Percentiles rank a stretch among this genome's conserved stretches.
These are phyloP conservation scores for Ctena decussata DNA, from an alignment of 2,888 invertebrate species.

Conservation along the genomic window DNA sequence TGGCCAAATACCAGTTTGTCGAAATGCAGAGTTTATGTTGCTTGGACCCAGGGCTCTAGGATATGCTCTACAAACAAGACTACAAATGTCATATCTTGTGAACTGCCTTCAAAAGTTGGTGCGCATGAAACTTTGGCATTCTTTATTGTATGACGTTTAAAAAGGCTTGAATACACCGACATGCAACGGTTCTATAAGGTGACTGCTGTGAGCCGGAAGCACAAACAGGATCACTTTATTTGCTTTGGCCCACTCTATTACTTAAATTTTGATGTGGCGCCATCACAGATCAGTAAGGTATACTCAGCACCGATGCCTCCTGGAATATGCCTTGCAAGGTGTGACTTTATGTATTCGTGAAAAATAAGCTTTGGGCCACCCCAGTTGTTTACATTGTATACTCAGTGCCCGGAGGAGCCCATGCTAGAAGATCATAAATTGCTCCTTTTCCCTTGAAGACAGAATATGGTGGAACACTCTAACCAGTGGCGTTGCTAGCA, in stretches of 20 bases:
- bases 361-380: not conserved
- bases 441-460: not conserved
- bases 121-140: not conserved
- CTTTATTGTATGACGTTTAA: not conserved
- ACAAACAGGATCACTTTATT: constrained; percentile 4
- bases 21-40: constrained; percentile 45
- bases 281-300: not conserved
- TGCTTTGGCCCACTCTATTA: constrained; percentile 1
- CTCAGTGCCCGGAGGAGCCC: not conserved
- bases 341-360: not conserved
- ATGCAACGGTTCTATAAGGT: not conserved
- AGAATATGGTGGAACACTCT: not conserved
- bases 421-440: not conserved
- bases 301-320: not conserved
- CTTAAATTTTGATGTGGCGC: not conserved
- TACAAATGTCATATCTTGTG: constrained; percentile 31
- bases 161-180: constrained; percentile 1
- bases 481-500: not conserved
- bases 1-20: constrained; percentile 34
- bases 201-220: not conserved
- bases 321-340: not conserved
- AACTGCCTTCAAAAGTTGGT: not conserved
- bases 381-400: not conserved
- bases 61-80: constrained; percentile 5
- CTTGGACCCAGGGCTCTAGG: constrained; percentile 18